Conservation (phyloP, 2,888 invertebrate species). For the Craniophora ligustri region DNA sequence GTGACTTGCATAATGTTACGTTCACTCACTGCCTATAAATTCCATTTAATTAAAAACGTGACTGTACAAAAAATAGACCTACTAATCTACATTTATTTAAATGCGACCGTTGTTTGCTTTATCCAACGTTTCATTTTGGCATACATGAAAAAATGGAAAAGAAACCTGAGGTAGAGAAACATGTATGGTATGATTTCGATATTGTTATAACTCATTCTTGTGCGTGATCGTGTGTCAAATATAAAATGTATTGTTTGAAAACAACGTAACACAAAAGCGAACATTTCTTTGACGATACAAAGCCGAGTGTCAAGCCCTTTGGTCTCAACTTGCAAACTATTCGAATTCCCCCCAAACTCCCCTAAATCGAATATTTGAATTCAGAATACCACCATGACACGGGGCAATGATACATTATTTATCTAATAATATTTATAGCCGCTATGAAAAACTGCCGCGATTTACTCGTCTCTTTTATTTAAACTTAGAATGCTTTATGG, state of each 20-base stretch:
- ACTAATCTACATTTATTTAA: slow-evolving; percentile 50
- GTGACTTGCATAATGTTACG: slow-evolving; percentile 70
- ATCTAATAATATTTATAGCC: slow-evolving; percentile 85
- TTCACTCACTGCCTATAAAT: slow-evolving; percentile 67
- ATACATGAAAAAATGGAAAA: slow-evolving; percentile 11
- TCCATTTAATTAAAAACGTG: slow-evolving; percentile 80
- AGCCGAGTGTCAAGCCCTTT: slow-evolving; percentile 56
- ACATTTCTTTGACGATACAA: slow-evolving; percentile 63
- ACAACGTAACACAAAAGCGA: slow-evolving; percentile 64
- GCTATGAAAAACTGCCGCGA: slow-evolving; percentile 73
- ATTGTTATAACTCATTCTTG: slow-evolving; percentile 31
- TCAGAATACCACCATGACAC: slow-evolving; percentile 72
- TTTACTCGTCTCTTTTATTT: slow-evolving; percentile 80
- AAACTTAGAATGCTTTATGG: slow-evolving; percentile 80
- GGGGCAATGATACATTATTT: slow-evolving; percentile 86
- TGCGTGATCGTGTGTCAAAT: slow-evolving; percentile 42
- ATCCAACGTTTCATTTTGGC: slow-evolving; percentile 26
- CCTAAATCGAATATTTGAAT: slow-evolving; percentile 60
- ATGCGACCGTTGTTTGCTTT: slow-evolving; percentile 34
- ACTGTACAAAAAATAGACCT: slow-evolving; percentile 62
- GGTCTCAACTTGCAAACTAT: slow-evolving; percentile 70
- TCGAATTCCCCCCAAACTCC: slow-evolving; percentile 69
- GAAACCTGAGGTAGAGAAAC: slow-evolving; percentile 14
- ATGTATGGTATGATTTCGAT: slow-evolving; percentile 27
- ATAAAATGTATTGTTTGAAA: slow-evolving; percentile 52